Evolutionary conservation across 2,797 vertebrate genomes (phyloP), one percentile per base, ranked within the genome.

Genomic region (Poliocrania exsul): DNA sequence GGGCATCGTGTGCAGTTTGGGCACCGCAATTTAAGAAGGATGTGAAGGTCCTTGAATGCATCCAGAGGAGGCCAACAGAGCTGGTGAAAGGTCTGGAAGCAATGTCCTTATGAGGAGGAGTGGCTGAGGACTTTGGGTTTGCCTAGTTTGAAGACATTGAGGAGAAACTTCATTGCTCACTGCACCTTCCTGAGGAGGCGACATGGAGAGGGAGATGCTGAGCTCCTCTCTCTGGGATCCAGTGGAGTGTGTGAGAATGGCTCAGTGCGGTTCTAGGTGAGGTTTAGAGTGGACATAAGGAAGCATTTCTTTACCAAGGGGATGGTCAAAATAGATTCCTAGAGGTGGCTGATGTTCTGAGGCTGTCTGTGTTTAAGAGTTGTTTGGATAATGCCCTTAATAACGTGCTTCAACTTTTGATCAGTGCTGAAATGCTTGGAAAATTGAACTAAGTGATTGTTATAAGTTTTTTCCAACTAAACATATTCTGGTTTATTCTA

Each of bases 261-360:
- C 29, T 72, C 44, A 25, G 0, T 1, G 3, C 0, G 0, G 10
- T 37, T 28, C 37, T n/a, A 57, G 26, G 44, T 44, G 6, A 37
- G 12, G n/a, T 57, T 72, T 65, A 25, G 19, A 29, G 16, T 14
- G n/a, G 16, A 10, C 5, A 17, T 29, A 24, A 46, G 19, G 85
- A 58, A 33, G 4, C 6, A 33, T 58, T 87, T 57, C 18, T 13
- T 33, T 65, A 29, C 16, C 37, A 24, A 72, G 58, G 38, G 13
- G 16, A n/a, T 50, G 15, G 3, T 23, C 16, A 38, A 20, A 35
- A 6, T 21, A 14, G 9, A 19, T 58, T 87, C 23, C 44, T 38
- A 25, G n/a, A 56, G 31, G 8, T 56, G 50, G 8, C 57, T 0
- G 1, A 20, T 80, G 44, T 11, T 28, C n/a, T n/a, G 46, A 14